Conservation (phyloP, 2,888 invertebrate species). For the Drosophila aldrichi region DNA sequence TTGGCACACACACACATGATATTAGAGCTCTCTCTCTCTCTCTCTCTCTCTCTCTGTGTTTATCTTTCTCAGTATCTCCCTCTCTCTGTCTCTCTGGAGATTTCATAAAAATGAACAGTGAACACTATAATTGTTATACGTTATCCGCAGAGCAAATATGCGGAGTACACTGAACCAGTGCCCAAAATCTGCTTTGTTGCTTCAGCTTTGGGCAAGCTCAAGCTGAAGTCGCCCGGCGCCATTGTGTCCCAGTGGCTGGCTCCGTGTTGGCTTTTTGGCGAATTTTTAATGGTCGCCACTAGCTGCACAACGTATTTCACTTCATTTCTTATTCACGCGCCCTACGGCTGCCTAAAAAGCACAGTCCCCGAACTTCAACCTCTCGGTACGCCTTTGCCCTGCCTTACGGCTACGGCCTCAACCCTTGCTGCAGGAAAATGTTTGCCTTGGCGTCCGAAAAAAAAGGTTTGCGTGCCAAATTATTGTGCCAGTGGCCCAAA, state of each 20-base stretch:
- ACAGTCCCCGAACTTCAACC: slow-evolving; percentile 22
- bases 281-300: slow-evolving; percentile 67
- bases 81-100: slow-evolving; percentile 10
- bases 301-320: slow-evolving; percentile 73
- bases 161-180: slow-evolving; percentile 27
- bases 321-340: slow-evolving; percentile 70
- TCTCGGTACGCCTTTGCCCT: not conserved
- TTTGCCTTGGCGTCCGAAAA: slow-evolving; percentile 55
- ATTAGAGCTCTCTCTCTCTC: slow-evolving; percentile 5
- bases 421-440: slow-evolving; percentile 42
- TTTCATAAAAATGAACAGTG: slow-evolving; percentile 40
- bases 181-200: slow-evolving; percentile 7
- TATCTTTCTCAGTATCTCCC: not conserved
- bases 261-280: slow-evolving; percentile 61
- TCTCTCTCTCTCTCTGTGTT: not conserved
- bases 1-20: slow-evolving; percentile 41
- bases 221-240: slow-evolving; percentile 41
- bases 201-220: not conserved
- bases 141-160: slow-evolving; percentile 63
- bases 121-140: slow-evolving; percentile 75
- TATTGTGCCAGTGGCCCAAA: slow-evolving; percentile 78
- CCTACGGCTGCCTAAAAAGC: slow-evolving; percentile 34
- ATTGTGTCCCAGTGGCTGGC: slow-evolving; percentile 54
- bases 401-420: not conserved
- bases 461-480: slow-evolving; percentile 80